Percentiles rank a stretch among this genome's conserved stretches.
Conservation (phyloP, 2,113 vertebrate species). For the Seriola dumerili region DNA sequence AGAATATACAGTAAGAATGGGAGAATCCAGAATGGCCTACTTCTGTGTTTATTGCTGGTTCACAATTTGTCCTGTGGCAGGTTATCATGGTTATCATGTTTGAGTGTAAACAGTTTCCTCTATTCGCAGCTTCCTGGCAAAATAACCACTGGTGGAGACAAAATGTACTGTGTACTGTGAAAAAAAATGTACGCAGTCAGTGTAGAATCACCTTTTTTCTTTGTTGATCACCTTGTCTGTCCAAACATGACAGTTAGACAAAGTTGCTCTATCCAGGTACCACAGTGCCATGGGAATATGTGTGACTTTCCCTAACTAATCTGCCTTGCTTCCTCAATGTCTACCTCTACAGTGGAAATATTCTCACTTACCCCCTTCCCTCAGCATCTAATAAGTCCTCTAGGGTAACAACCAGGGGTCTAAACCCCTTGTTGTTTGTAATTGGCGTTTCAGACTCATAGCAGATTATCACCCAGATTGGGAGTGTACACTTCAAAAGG, state of each 20-base stretch:
- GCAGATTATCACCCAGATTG: slow-evolving; percentile 81
- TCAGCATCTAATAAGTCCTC: slow-evolving; percentile 61
- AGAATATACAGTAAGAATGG: not conserved
- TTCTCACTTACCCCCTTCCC: slow-evolving; percentile 36
- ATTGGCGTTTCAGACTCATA: slow-evolving; percentile 80
- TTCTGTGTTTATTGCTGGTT: slow-evolving; percentile 37
- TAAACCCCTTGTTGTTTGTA: slow-evolving; percentile 76
- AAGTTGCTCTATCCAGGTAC: not conserved
- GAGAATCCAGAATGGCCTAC: not conserved
- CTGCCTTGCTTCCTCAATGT: slow-evolving; percentile 43
- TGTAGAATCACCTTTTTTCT: not conserved
- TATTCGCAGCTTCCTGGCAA: slow-evolving; percentile 46
- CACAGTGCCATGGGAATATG: not conserved
- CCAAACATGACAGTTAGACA: not conserved
- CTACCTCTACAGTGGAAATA: slow-evolving; percentile 50
- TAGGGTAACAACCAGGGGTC: slow-evolving; percentile 55
- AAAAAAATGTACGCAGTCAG: not conserved
- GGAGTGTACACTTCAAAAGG: slow-evolving; percentile 75
- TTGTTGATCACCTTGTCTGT: not conserved
- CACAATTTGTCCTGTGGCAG: slow-evolving; percentile 8
- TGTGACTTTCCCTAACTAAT: slow-evolving; percentile 36
- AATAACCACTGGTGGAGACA: slow-evolving; percentile 4
- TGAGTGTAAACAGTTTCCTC: slow-evolving; percentile 56
- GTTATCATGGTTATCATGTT: slow-evolving; percentile 28
- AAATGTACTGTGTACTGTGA: no score